These are phyloP conservation scores for Etia nguti DNA, from an alignment of 2,113 vertebrate species.

Conservation along the genomic window DNA sequence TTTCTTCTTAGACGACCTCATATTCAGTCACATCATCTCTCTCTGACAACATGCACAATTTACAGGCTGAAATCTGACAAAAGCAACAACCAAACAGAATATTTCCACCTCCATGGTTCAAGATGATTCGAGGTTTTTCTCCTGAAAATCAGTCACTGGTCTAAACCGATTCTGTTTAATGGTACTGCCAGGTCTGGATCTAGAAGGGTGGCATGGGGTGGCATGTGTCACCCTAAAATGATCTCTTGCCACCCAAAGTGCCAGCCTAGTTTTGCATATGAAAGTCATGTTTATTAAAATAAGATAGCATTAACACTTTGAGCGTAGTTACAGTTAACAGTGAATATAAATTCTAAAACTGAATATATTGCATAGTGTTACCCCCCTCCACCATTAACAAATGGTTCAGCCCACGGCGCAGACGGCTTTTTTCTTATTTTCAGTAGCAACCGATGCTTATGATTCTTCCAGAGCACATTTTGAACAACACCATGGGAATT, in stretches of 20 bases:
- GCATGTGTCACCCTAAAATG: no score
- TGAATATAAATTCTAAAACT: neutral
- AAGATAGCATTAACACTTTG: fast-evolving
- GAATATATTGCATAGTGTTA: neutral
- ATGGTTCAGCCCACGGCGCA: no score
- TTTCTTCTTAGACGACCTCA: neutral
- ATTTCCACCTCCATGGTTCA: neutral
- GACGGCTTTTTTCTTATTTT: no score
- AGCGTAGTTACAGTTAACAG: neutral
- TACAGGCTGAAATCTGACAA: neutral
- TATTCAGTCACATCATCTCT: fast-evolving
- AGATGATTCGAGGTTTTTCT: neutral
- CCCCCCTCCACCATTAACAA: neutral
- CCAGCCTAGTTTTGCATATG: neutral
- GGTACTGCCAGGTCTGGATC: fast-evolving
- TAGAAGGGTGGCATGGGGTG: neutral
- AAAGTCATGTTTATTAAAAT: neutral
- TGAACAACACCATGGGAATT: no score
- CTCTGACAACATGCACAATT: neutral
- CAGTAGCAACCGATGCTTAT: no score
- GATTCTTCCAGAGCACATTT: no score
- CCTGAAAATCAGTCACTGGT: neutral
- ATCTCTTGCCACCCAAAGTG: neutral
- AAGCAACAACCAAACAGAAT: neutral
- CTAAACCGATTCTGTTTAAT: neutral